phyloP scores from a whole-genome alignment of 2,888 invertebrate species.

The Clitarchus hookeri region DNA sequence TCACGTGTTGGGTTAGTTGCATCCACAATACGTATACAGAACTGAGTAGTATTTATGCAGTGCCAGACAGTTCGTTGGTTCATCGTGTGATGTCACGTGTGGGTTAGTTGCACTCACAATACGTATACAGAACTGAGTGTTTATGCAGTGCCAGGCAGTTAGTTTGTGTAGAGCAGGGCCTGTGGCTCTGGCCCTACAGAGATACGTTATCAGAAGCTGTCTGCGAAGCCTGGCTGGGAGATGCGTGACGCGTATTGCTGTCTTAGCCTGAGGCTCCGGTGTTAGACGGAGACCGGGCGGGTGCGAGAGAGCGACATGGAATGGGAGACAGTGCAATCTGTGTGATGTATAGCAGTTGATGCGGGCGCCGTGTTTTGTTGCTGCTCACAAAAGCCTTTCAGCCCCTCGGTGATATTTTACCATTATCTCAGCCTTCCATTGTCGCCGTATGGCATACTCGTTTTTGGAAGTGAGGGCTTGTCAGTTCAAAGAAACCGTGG shows the following conservation, averaged over 20 bases:
- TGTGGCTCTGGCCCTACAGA: neutral
- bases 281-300: neutral
- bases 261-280: neutral
- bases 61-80: too few species aligned
- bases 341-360: neutral
- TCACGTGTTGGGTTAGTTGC: too few species aligned
- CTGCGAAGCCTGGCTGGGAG: neutral
- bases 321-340: slow-evolving; percentile 8
- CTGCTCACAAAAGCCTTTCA: slow-evolving; percentile 1
- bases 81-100: too few species aligned
- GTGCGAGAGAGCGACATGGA: neutral
- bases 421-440: neutral
- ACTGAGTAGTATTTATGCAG: too few species aligned
- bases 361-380: slow-evolving; percentile 14
- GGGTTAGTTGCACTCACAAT: too few species aligned
- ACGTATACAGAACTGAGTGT: too few species aligned
- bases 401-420: neutral
- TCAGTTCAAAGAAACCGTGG: neutral
- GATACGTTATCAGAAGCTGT: neutral
- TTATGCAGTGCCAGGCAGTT: neutral
- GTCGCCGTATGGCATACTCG: neutral
- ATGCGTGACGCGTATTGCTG: neutral
- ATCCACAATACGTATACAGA: too few species aligned
- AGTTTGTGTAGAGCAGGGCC: neutral
- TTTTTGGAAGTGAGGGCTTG: neutral